Percentiles rank a stretch among this genome's conserved stretches.
Evolutionary conservation across 2,797 vertebrate genomes (phyloP).

Genomic region (Rhincodon typus): DNA sequence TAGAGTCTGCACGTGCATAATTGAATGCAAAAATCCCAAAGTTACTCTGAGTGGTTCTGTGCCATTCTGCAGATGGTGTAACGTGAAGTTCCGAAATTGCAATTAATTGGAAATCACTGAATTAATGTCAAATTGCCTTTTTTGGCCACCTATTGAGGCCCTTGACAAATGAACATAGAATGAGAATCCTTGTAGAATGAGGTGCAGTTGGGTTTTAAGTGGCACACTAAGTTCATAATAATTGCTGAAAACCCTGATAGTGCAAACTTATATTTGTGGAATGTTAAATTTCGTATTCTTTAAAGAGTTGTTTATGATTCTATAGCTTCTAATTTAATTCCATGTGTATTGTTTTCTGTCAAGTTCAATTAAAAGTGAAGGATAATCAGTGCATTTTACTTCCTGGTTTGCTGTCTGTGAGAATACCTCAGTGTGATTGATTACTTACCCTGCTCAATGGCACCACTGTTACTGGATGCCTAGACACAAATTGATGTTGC

Average conservation of each 20-base stretch:
- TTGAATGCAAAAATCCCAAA: neutral
- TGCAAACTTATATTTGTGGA: neutral
- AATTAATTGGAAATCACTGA: neutral
- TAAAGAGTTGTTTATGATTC: neutral
- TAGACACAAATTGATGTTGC: neutral
- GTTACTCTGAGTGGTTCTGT: neutral
- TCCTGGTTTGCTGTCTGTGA: neutral
- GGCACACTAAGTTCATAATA: neutral
- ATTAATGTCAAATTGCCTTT: no score
- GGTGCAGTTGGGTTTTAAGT: neutral
- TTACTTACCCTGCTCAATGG: neutral
- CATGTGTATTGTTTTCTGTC: neutral
- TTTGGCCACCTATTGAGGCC: no score
- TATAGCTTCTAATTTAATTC: neutral
- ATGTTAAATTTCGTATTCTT: neutral
- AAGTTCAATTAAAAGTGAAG: neutral
- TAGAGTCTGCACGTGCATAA: neutral
- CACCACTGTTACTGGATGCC: neutral
- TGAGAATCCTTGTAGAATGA: neutral
- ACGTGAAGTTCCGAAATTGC: neutral
- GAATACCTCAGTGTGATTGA: neutral
- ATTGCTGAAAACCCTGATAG: neutral
- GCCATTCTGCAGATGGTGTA: neutral
- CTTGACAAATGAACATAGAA: neutral
- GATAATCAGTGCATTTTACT: neutral